Evolutionary conservation across 2,888 invertebrate genomes (phyloP).

Genomic region (Salpingus planirostris): DNA sequence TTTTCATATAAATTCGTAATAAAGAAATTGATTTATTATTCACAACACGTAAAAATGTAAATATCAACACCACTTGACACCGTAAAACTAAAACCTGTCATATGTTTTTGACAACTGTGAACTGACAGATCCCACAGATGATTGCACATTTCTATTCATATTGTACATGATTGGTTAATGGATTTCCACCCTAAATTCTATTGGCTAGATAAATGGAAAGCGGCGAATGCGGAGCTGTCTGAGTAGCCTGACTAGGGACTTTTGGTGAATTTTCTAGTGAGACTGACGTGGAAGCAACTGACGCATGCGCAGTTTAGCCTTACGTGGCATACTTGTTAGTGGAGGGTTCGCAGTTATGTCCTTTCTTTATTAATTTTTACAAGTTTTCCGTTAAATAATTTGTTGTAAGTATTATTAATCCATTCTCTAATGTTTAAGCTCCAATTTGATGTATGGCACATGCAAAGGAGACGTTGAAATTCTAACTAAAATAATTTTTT

Average conservation of each 20-base stretch:
- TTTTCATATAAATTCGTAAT: too few species aligned
- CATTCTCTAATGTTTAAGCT: not conserved
- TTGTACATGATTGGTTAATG: too few species aligned
- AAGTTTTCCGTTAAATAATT: conserved; percentile 15
- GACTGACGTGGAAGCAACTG: conserved; percentile 43
- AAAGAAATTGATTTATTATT: too few species aligned
- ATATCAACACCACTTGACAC: too few species aligned
- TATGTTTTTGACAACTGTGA: too few species aligned
- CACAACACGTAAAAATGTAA: too few species aligned
- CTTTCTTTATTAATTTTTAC: conserved; percentile 25
- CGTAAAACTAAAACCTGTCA: too few species aligned
- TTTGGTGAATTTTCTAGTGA: conserved; percentile 20
- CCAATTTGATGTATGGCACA: not conserved
- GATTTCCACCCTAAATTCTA: too few species aligned
- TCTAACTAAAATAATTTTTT: conserved; percentile 3
- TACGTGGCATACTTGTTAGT: conserved; percentile 48
- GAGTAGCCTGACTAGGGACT: conserved; percentile 3
- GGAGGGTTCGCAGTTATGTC: conserved; percentile 23
- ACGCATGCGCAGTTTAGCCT: conserved; percentile 49
- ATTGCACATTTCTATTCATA: too few species aligned
- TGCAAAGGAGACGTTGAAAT: not conserved
- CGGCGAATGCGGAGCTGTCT: not conserved
- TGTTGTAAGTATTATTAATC: conserved; percentile 9
- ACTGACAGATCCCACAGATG: too few species aligned
- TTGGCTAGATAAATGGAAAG: not conserved